phyloP scores from a whole-genome alignment of 2,113 vertebrate species.

The Pimephales promelas region DNA sequence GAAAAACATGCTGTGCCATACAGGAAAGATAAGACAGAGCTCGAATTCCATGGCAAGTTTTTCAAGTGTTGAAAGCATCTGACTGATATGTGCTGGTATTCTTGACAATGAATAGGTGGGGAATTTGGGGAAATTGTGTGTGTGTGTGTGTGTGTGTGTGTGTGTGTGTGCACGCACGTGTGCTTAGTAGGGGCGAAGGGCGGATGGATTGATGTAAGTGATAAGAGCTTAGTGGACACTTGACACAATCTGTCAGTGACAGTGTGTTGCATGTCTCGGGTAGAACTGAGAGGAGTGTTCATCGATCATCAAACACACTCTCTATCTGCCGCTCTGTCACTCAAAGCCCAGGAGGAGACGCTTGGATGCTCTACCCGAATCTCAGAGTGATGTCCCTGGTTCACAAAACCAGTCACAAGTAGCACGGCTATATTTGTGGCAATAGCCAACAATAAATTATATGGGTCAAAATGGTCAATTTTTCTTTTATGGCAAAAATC shows the following conservation, averaged over 20 bases:
- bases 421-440: too few relatives aligned
- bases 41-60: slow-evolving; percentile 67
- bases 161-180: neutral
- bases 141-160: neutral
- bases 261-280: slow-evolving; percentile 7
- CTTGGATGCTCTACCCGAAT: neutral
- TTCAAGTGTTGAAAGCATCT: slow-evolving; percentile 76
- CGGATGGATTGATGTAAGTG: slow-evolving; percentile 43
- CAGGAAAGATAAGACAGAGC: slow-evolving; percentile 66
- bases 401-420: too few relatives aligned
- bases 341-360: neutral
- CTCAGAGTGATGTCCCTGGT: neutral
- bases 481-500: too few relatives aligned
- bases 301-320: slow-evolving; percentile 38
- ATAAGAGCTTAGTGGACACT: slow-evolving; percentile 47
- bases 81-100: slow-evolving; percentile 75
- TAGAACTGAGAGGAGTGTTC: slow-evolving; percentile 3
- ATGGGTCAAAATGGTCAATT: too few relatives aligned
- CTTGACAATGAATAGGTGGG: slow-evolving; percentile 55
- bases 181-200: slow-evolving; percentile 15
- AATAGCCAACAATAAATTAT: too few relatives aligned
- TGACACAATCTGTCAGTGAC: slow-evolving; percentile 52
- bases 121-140: neutral
- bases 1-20: slow-evolving; percentile 58
- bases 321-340: slow-evolving; percentile 24